These are phyloP conservation scores for Crocallis elinguaria DNA, from an alignment of 2,888 invertebrate species.

Conservation along the genomic window DNA sequence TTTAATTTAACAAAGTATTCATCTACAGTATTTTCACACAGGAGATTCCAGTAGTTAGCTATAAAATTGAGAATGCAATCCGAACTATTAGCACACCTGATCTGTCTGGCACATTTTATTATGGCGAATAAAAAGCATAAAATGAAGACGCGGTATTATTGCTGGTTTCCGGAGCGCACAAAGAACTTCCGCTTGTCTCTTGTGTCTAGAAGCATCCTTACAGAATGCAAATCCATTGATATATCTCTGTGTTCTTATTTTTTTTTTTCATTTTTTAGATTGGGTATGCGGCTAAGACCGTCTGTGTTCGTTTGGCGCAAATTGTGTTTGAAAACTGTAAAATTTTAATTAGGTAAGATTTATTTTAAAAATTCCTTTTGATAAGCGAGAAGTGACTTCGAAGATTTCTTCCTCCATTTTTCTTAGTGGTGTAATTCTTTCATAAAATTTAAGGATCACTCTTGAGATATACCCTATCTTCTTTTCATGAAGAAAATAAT, in stretches of 20 bases:
- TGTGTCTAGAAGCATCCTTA: conserved; percentile 74
- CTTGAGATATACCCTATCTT: too few relatives aligned
- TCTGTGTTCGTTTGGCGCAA: neutral
- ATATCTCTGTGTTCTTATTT: conserved; percentile 29
- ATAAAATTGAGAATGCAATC: conserved; percentile 14
- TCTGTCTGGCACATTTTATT: conserved; percentile 45
- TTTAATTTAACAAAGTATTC: too few relatives aligned
- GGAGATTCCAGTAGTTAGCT: neutral
- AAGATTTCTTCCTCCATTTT: too few relatives aligned
- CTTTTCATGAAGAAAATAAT: too few relatives aligned
- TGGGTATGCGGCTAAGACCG: neutral
- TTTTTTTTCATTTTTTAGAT: conserved; percentile 18
- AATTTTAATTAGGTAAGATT: too few relatives aligned
- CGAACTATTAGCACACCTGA: conserved; percentile 37
- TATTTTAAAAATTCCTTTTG: too few relatives aligned
- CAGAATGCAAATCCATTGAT: conserved; percentile 70
- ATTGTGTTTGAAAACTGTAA: neutral
- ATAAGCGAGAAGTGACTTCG: too few relatives aligned
- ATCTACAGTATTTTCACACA: too few relatives aligned
- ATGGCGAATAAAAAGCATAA: conserved; percentile 46
- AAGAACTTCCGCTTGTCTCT: conserved; percentile 79
- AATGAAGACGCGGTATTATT: conserved; percentile 74
- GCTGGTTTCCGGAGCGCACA: conserved; percentile 74
- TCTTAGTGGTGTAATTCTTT: too few relatives aligned
- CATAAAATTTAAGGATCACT: too few relatives aligned